Base-by-base conservation (phyloP, 2,113 vertebrate genomes). In the Mormyrus lacerda region DNA sequence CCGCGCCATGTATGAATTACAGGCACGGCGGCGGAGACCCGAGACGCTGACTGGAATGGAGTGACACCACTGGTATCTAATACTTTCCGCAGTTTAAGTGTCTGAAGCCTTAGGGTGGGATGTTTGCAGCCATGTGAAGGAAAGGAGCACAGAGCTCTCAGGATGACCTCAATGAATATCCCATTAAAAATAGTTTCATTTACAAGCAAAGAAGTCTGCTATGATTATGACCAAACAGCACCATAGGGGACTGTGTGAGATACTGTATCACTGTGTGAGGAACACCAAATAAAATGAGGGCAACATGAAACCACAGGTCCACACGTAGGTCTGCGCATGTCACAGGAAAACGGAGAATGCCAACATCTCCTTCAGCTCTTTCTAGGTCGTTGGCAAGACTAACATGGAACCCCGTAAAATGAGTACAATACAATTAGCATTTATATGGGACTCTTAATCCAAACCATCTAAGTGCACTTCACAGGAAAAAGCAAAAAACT, bases 381-480 rank as follows among this genome's bases (percentile, higher is more conserved):
- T 89, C 73, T 88, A 91, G 82, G 53, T 90, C 21, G 39, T 83
- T 90, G 89, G 89, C 88, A 89, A 89, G 85, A 90, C 87, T 88
- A 90, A 86, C 85, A 65, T 88, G 15, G 86, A 79, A 51, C 44
- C 76, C 83, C 88, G 87, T 90, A 89, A 88, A 45, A 92, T 53
- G 13, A 45, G 79, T 89, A 94, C 92, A 92, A 93, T 91, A 89
- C 87, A 89, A 91, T 91, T 91, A 91, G 93, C 92, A 90, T 89
- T 91, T 92, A 93, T 88, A 83, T 89, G 91, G 89, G 53, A 83
- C 89, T 89, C 87, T 87, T 89, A 79, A 85, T 89, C 79, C 85
- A 51, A 91, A 89, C 39, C 87, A 87, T 87, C 85, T 87, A 83
- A 88, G 87, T 88, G 35, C 87, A 91, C 91, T 86, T 86, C 9